These are phyloP conservation scores for Psilopsiagon aymara DNA, from an alignment of 2,113 vertebrate genomes.

Conservation along the genomic window DNA sequence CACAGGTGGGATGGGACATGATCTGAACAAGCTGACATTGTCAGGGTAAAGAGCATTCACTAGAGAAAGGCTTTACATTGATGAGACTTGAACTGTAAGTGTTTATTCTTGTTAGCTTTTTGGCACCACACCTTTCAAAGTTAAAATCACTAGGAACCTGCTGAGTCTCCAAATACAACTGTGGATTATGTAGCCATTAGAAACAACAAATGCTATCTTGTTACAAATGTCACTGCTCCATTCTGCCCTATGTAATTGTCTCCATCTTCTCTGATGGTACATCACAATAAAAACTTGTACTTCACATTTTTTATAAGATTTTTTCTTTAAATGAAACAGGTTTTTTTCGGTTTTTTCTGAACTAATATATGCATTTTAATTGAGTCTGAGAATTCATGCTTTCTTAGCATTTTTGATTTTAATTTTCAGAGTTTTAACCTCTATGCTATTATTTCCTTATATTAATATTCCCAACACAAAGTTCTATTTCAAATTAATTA, in stretches of 20 bases:
- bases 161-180: background rate
- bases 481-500: background rate
- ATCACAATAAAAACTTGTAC: background rate
- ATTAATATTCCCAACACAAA: background rate
- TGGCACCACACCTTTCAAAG: background rate
- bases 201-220: background rate
- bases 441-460: background rate
- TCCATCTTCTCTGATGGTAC: background rate
- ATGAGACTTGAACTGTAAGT: background rate
- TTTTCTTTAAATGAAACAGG: background rate
- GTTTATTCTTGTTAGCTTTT: background rate
- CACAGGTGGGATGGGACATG: background rate
- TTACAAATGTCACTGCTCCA: background rate
- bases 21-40: background rate
- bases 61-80: background rate
- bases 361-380: background rate
- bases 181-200: background rate
- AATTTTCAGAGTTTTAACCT: background rate
- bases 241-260: background rate
- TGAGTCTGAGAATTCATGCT: background rate
- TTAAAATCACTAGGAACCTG: background rate
- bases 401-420: background rate
- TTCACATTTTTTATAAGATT: background rate
- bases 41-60: background rate
- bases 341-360: background rate